A percentile compares a stretch with the other conserved stretches of the same genome.
Conservation (phyloP, 2,113 vertebrate genomes). For the Centropus unirufus region DNA sequence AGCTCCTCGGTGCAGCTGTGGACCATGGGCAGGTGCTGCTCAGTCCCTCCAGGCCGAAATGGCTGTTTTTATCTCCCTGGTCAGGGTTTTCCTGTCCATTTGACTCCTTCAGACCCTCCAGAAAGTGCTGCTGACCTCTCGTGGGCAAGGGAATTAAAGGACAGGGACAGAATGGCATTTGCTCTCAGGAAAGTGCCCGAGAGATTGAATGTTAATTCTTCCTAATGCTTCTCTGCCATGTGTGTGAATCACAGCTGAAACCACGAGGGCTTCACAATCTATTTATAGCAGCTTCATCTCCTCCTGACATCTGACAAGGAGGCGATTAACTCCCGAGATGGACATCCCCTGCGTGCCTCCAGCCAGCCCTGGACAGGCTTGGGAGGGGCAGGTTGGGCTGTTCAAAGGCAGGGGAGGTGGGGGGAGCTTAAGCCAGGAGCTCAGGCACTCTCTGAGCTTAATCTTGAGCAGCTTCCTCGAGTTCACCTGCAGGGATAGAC, state of each 20-base stretch:
- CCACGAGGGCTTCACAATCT: conserved; percentile 21
- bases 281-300: conserved; percentile 68
- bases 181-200: conserved; percentile 2
- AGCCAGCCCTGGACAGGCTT: not conserved
- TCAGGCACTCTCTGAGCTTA: not conserved
- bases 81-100: not conserved
- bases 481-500: not conserved
- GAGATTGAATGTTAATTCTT: conserved; percentile 67
- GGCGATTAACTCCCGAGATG: conserved; percentile 18
- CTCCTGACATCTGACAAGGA: conserved; percentile 32
- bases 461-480: not conserved
- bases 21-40: not conserved
- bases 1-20: not conserved
- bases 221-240: conserved; percentile 57
- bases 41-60: not conserved
- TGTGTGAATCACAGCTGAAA: conserved; percentile 49
- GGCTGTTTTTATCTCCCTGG: not conserved
- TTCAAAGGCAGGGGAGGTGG: not conserved
- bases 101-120: not conserved
- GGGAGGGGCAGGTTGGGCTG: not conserved
- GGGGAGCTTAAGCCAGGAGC: not conserved
- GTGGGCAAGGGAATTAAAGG: conserved; percentile 3
- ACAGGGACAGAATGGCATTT: not conserved
- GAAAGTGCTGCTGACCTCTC: not conserved
- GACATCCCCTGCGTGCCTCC: not conserved